Base-by-base conservation (phyloP, 2,113 vertebrate genomes). In the Ictalurus punctatus region DNA sequence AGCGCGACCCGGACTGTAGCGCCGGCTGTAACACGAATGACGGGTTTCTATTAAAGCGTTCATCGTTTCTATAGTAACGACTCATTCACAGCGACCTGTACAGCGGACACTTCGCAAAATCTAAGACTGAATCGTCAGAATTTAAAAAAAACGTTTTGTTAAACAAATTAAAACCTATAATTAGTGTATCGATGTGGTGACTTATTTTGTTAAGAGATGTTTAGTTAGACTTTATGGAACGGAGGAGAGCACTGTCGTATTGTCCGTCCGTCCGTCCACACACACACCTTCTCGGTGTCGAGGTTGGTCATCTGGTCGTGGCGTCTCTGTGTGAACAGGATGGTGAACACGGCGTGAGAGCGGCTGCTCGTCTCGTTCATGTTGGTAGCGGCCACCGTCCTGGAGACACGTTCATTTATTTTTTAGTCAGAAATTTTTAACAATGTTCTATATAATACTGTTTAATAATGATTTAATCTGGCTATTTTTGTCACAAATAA, bases 361-460 rank as follows among this genome's bases (percentile, higher is more conserved):
- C 97, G 95, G 87, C 97, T 97, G 88, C 97, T 98, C 0, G 96
- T 97, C 94, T 98, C 97, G 0, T 98, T 98, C 97, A 98, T 98
- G 91, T 97, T 98, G 40, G 97, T 98, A 86, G 97, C 97, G 0
- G 97, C 97, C 0, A 98, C 97, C 0, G 97, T 98, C 93, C 97
- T 97, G 71, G 25, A 61, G 17, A 0, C 27, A 44, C 16, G 6
- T 54, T 16, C 10, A 21, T 54, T 56, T 85, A 23, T 3, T 13
- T 52, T 52, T 65, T 54, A 14, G 1, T 17, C 16, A 30, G 13
- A 69, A 6, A 37, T 10, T 7, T 63, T 67, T 74, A 54, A 73
- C 69, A 34, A 9, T 67, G 16, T 37, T 19, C 30, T 37, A 37
- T 8, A 76, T 37, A 37, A 21, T 34, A 16, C 3, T 34, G 1